Conservation (phyloP, 2,888 invertebrate genomes). For the Amaurobius ferox region DNA sequence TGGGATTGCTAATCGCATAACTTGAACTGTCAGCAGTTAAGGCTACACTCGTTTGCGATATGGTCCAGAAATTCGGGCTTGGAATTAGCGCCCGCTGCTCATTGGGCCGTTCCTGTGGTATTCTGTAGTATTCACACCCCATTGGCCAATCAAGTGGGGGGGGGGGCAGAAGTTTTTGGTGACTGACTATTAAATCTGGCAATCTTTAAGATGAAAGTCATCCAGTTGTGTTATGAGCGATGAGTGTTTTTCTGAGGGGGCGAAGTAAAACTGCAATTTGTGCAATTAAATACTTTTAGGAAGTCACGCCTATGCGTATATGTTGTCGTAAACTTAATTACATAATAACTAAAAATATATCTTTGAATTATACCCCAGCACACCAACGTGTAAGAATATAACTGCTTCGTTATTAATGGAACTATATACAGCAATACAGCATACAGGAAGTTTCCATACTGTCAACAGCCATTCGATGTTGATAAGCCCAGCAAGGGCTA, state of each 20-base stretch:
- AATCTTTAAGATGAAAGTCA: slow-evolving; percentile 50
- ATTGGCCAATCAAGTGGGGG: slow-evolving; percentile 63
- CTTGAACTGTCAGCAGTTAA: slow-evolving; percentile 65
- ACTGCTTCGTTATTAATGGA: too few species aligned
- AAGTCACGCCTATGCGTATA: too few species aligned
- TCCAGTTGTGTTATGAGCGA: slow-evolving; percentile 38
- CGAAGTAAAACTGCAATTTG: neutral
- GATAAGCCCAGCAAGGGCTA: too few species aligned
- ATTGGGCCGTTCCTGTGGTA: slow-evolving; percentile 65
- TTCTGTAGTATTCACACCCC: slow-evolving; percentile 66
- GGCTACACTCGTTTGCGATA: slow-evolving; percentile 55
- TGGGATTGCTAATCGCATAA: slow-evolving; percentile 64
- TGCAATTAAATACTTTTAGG: too few species aligned
- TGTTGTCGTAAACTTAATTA: too few species aligned
- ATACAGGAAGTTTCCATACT: too few species aligned
- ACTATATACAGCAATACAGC: too few species aligned
- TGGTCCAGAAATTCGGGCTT: slow-evolving; percentile 59
- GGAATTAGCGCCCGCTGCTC: slow-evolving; percentile 65
- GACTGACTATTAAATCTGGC: slow-evolving; percentile 44
- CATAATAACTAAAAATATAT: too few species aligned
- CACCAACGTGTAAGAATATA: too few species aligned
- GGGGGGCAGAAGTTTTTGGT: slow-evolving; percentile 29
- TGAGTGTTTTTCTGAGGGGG: neutral
- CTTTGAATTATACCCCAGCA: too few species aligned
- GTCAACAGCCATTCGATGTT: too few species aligned